Base-by-base conservation (phyloP, 2,888 invertebrate species). In the Pardosa pseudoannulata region DNA sequence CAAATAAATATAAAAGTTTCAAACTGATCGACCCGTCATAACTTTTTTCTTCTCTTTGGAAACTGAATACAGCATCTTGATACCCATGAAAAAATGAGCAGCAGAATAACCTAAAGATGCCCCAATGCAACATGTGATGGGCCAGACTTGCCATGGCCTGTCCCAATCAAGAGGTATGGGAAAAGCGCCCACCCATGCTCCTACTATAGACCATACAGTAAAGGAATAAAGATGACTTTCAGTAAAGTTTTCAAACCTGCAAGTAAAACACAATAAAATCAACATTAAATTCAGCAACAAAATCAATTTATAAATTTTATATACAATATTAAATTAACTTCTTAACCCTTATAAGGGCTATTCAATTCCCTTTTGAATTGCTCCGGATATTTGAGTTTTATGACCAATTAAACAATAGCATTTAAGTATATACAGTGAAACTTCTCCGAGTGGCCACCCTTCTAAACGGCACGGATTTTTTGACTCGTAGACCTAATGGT, bases 81-180 rank as follows among this genome's bases (percentile, higher is more conserved):
- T 28, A 19, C 80, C 87, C 41, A 80, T 78, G 11, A 82, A 23
- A 28, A 88, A 62, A 68, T 88, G 87, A 39, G 68, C 73, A 5
- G 27, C 62, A 32, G 78, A 31, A 56, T 73, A 75, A 16, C 88
- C 88, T 29, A 83, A 23, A n/a, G 79, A 62, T 28, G 89, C 76
- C 32, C 88, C 88, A 41, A 88, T 82, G 23, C 86, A 82, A 56
- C 89, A 89, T 13, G 89, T 86, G 23, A 89, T 78, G 5, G 89
- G 89, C 88, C 88, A 89, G 16, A 46, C 75, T 70, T 97, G 97
- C 96, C 97, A 97, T 0, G 96, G 95, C 70, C 95, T 93, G 91
- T 97, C 96, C 97, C 97, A 97, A 91, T 97, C 97, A 39, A 97
- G 92, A 0, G 97, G 97, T 89, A 97, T 96, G 0, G 96, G 95